Conservation (phyloP, 2,888 invertebrate genomes). For the Scrobipalpa atriplicella region DNA sequence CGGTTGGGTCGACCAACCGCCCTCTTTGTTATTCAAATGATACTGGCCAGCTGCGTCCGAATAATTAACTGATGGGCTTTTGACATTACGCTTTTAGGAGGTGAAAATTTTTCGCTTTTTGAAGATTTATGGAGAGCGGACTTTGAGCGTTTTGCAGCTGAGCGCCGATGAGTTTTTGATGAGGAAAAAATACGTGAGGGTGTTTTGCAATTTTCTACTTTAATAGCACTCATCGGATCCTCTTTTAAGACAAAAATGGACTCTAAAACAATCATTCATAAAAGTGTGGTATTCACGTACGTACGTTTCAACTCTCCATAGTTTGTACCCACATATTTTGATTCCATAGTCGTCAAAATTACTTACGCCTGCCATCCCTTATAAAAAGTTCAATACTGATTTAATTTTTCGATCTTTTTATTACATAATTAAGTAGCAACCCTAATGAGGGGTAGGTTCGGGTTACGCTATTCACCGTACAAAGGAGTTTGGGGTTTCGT, state of each 20-base stretch:
- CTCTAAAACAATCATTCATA: background rate
- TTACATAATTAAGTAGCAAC: constrained; percentile 61
- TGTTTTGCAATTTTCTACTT: background rate
- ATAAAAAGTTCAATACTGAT: constrained; percentile 35
- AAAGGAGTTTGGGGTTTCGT: constrained; percentile 53
- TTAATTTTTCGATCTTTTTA: constrained; percentile 43
- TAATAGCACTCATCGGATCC: background rate
- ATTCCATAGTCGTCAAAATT: constrained; percentile 26
- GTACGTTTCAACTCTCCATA: background rate
- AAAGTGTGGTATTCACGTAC: background rate
- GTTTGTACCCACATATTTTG: background rate
- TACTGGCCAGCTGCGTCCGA: constrained; percentile 37
- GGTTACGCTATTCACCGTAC: constrained; percentile 68
- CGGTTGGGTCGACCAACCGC: background rate
- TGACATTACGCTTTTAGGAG: constrained; percentile 41
- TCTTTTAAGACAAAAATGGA: background rate
- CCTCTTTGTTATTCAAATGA: constrained; percentile 27
- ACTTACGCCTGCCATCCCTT: constrained; percentile 40
- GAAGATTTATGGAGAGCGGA: constrained; percentile 18
- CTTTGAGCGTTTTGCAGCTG: constrained; percentile 12
- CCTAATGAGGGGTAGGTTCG: constrained; percentile 72
- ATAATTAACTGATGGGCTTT: constrained; percentile 69
- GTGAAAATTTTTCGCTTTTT: constrained; percentile 28
- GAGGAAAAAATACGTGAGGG: constrained; percentile 9
- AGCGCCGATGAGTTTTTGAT: constrained; percentile 15